Evolutionary conservation across 2,113 vertebrate genomes (phyloP).

Genomic region (Echinops telfairi): DNA sequence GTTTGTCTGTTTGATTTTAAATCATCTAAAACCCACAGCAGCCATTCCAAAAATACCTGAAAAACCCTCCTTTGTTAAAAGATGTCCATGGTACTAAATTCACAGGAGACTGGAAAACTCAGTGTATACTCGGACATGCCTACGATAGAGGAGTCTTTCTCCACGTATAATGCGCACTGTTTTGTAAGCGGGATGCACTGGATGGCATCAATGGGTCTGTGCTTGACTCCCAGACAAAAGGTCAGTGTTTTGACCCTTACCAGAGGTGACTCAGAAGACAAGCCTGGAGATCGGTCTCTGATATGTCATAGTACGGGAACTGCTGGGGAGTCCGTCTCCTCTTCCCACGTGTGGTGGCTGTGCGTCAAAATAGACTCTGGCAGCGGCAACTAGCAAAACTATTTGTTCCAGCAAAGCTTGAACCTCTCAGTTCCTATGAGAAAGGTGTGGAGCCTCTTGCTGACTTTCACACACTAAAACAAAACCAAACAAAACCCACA

Average conservation of each 20-base stretch:
- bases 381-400: too few species aligned
- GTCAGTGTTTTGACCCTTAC: not conserved
- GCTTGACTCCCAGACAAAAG: not conserved
- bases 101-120: not conserved
- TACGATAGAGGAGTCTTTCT: not conserved
- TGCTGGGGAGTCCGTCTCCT: too few species aligned
- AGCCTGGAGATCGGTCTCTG: not conserved
- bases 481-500: too few species aligned
- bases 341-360: too few species aligned
- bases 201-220: not conserved
- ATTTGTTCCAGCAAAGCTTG: too few species aligned
- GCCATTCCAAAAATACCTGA: not conserved
- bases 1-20: not conserved
- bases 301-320: not conserved
- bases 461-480: too few species aligned
- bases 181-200: not conserved
- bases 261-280: not conserved
- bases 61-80: too few species aligned
- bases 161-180: fast-evolving
- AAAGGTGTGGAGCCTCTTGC: too few species aligned
- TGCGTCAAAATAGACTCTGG: too few species aligned
- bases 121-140: not conserved
- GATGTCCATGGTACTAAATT: not conserved
- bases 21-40: not conserved
- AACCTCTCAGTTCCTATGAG: too few species aligned